Percentiles rank a stretch among this genome's conserved stretches.
These are phyloP conservation scores for Pangasius djambal DNA, from an alignment of 2,797 vertebrate genomes.

Conservation along the genomic window DNA sequence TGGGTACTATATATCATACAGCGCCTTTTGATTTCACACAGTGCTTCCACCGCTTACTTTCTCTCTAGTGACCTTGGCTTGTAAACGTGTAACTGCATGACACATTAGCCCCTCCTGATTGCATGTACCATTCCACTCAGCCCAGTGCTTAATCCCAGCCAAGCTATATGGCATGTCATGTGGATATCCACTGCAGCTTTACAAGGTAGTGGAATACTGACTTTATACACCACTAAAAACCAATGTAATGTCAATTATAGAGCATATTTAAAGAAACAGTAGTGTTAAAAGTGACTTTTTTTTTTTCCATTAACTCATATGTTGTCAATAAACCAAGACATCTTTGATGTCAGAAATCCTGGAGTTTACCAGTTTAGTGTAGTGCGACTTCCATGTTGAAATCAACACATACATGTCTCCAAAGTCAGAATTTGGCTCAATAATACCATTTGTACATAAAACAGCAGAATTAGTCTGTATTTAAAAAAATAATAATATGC, in stretches of 20 bases:
- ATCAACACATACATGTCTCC: neutral
- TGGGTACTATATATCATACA: constrained; percentile 48
- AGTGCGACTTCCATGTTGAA: neutral
- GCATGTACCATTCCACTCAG: neutral
- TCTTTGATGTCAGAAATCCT: neutral
- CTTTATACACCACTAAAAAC: constrained; percentile 2
- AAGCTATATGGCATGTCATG: neutral
- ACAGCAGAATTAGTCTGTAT: neutral
- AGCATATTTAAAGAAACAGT: neutral
- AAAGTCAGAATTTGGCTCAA: neutral
- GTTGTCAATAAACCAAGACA: neutral
- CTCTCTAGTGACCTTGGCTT: constrained; percentile 33
- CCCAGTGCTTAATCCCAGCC: neutral
- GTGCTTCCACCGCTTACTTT: constrained; percentile 3
- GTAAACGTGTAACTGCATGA: constrained; percentile 2
- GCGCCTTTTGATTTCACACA: constrained; percentile 31
- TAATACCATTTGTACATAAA: neutral
- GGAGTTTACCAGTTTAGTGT: neutral
- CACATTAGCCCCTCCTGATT: neutral
- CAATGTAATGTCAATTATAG: neutral
- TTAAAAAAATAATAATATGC: neutral
- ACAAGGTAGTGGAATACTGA: neutral
- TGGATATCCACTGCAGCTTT: constrained; percentile 13
- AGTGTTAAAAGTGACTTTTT: neutral
- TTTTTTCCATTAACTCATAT: neutral